Evolutionary conservation across 2,888 invertebrate species (phyloP), one percentile per base, ranked within the genome.

Genomic region (Cheilosia variabilis): DNA sequence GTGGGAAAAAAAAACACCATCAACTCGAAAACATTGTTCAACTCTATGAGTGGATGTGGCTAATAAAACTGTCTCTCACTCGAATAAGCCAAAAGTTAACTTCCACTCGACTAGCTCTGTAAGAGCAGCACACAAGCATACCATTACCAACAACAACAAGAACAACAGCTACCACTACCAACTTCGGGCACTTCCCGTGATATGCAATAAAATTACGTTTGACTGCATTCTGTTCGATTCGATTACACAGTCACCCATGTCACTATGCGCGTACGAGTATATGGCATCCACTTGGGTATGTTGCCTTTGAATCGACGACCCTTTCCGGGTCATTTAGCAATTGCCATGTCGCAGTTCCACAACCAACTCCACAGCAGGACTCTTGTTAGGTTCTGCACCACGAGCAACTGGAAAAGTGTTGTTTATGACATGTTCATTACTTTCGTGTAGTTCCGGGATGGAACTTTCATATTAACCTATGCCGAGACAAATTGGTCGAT

Each of bases 201-300:
- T 81, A 72, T 86, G 86, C 86, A 86, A 86, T 86, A 77, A 86
- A 86, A 86, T 86, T 86, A 86, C 86, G 86, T 86, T 86, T 86
- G 86, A 86, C 86, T 86, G 86, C 86, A 86, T 81, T 77, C 86
- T 86, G 86, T 86, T 86, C 86, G 77, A 86, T 81, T 81, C 86
- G 86, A 86, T 86, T 86, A 86, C 81, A 86, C 86, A 81, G 86
- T 72, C 86, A 77, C 81, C 86, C 86, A 81, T 86, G 81, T 86
- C 86, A 86, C 72, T 63, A 13, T 34, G 13, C 37, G 10, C 13
- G 68, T 15, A 45, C 37, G 1, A 10, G 68, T 5, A 17, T 45
- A n/a, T 17, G 19, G 72, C 66, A 60, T 71, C 65, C 60, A 50
- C 60, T 72, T 72, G 53, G 22, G 10, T 24, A 15, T 19, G 10